Evolutionary conservation across 1,140 invertebrate genomes (phyloP).

Genomic region (Drosophila sulfurigaster): DNA sequence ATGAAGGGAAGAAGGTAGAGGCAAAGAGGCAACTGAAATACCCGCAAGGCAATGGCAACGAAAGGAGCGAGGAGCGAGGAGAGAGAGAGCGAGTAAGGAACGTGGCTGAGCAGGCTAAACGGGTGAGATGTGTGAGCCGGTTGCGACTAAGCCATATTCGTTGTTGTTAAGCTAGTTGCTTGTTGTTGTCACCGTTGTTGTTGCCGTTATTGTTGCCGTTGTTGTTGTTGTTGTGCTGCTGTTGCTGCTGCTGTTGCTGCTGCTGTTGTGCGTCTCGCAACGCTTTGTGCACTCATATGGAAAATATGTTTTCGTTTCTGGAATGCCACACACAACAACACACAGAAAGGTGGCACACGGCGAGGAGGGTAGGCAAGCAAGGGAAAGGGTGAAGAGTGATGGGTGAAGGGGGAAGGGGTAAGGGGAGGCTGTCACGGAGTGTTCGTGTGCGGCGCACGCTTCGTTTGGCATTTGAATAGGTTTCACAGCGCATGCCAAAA

Average conservation of each 20-base stretch:
- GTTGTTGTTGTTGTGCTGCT: conserved; percentile 5
- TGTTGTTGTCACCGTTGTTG: conserved; percentile 15
- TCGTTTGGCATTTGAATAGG: conserved; percentile 63
- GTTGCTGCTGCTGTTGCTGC: conserved; percentile 26
- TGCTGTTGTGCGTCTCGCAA: conserved; percentile 56
- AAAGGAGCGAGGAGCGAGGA: no score
- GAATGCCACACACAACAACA: conserved; percentile 63
- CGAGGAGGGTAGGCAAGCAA: background rate
- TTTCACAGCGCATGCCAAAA: conserved; percentile 13
- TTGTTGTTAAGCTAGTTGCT: conserved; percentile 13
- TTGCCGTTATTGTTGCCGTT: conserved; percentile 17
- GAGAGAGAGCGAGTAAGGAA: background rate
- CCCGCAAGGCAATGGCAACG: conserved; percentile 35
- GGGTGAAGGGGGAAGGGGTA: conserved; percentile 1
- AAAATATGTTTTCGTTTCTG: conserved; percentile 80
- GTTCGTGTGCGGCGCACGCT: conserved; percentile 57
- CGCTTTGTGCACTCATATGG: conserved; percentile 78
- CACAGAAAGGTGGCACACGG: background rate
- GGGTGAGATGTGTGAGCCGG: conserved; percentile 47
- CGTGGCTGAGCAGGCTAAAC: conserved; percentile 13
- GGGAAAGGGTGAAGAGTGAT: background rate
- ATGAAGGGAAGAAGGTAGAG: background rate
- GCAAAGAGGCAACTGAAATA: conserved; percentile 10
- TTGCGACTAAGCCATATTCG: conserved; percentile 33
- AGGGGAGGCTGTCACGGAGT: background rate